Evolutionary conservation across 2,797 vertebrate genomes (phyloP).

Genomic region (Cyclura pinguis): DNA sequence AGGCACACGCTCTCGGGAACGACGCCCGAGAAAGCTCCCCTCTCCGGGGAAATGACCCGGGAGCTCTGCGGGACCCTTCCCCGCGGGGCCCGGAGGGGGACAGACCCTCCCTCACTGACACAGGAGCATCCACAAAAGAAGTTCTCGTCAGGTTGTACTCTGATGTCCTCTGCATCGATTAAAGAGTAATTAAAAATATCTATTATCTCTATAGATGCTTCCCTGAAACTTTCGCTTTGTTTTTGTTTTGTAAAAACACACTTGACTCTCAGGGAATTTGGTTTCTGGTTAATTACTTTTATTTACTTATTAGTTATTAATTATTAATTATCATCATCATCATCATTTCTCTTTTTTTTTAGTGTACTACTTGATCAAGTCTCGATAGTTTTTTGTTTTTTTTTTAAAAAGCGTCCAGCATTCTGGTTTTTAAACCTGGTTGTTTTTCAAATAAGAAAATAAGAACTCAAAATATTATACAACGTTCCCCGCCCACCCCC

Average conservation of each 20-base stretch:
- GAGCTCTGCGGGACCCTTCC: background rate
- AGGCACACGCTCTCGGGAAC: conserved; percentile 26
- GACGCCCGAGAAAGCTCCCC: background rate
- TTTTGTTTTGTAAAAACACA: conserved; percentile 65
- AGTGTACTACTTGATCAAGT: conserved; percentile 89
- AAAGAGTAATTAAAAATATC: conserved; percentile 78
- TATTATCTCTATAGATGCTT: conserved; percentile 76
- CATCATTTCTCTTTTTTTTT: conserved; percentile 72
- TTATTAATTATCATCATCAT: conserved; percentile 70
- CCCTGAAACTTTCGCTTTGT: conserved; percentile 77
- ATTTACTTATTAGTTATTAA: conserved; percentile 62
- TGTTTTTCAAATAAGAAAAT: conserved; percentile 84
- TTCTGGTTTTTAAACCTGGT: conserved; percentile 91
- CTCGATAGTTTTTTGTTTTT: conserved; percentile 76
- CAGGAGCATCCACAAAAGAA: background rate
- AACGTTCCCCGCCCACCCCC: conserved; percentile 60
- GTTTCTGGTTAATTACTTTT: conserved; percentile 59
- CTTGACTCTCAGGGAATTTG: conserved; percentile 86
- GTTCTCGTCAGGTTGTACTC: background rate
- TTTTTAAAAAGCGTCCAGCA: conserved; percentile 90
- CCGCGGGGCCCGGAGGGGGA: background rate
- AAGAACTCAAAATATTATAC: conserved; percentile 67
- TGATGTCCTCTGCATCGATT: conserved; percentile 89
- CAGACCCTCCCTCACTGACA: background rate
- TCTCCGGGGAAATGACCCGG: background rate